phyloP scores from a whole-genome alignment of 2,888 invertebrate species.

The Cryptocephalus primarius region DNA sequence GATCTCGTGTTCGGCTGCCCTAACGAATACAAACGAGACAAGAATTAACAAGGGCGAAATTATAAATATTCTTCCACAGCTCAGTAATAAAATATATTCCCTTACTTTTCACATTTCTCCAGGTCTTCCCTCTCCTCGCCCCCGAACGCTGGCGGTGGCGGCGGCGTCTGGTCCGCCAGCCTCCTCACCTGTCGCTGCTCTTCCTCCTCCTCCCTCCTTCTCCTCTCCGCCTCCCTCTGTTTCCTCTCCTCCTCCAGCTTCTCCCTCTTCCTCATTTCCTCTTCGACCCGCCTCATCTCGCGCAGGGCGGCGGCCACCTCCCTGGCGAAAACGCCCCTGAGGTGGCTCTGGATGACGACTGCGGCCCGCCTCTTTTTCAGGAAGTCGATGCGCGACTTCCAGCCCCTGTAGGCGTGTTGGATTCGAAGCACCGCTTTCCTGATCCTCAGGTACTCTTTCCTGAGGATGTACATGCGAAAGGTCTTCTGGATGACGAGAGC shows the following conservation, averaged over 20 bases:
- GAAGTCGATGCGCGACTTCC: constrained; percentile 74
- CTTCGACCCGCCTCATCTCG: constrained; percentile 78
- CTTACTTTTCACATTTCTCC: constrained; percentile 54
- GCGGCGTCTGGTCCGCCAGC: constrained; percentile 20
- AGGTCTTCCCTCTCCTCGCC: constrained; percentile 41
- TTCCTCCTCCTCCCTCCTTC: constrained; percentile 42
- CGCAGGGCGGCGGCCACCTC: constrained; percentile 78
- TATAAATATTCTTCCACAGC: neutral
- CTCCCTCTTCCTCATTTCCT: constrained; percentile 74
- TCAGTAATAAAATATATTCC: constrained; percentile 3
- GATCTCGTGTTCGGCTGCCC: constrained; percentile 58
- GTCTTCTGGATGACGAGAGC: constrained; percentile 65
- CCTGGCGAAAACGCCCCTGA: constrained; percentile 81
- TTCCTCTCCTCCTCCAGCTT: constrained; percentile 59
- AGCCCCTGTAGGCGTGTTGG: constrained; percentile 77
- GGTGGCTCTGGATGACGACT: constrained; percentile 73
- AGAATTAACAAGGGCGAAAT: constrained; percentile 1
- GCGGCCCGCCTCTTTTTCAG: constrained; percentile 72
- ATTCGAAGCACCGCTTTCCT: constrained; percentile 60
- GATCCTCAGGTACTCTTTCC: constrained; percentile 55
- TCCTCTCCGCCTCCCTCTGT: constrained; percentile 47
- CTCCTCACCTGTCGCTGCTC: constrained; percentile 14
- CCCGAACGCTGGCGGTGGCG: constrained; percentile 35
- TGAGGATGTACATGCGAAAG: constrained; percentile 55
- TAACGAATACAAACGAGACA: constrained; percentile 30